Evolutionary conservation across 1,140 invertebrate genomes (phyloP).

Genomic region (Phocides pigmalion): DNA sequence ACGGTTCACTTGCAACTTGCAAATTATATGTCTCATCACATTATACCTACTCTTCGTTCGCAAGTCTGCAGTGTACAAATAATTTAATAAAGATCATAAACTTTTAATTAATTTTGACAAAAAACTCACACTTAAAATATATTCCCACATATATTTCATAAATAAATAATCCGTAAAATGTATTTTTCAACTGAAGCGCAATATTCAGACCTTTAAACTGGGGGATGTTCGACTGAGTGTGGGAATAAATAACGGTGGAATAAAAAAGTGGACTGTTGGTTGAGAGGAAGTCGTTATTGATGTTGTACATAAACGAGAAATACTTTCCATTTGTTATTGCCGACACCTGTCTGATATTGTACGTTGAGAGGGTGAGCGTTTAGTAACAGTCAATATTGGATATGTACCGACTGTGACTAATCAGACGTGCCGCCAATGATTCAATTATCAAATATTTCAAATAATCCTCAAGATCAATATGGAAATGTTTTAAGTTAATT

Average conservation of each 20-base stretch:
- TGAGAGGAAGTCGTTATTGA: slow-evolving; percentile 40
- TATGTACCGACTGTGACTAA: not conserved
- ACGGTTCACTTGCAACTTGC: too few species aligned
- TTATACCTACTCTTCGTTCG: too few species aligned
- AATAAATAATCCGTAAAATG: slow-evolving; percentile 1
- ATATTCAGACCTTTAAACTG: slow-evolving; percentile 14
- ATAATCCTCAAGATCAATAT: too few species aligned
- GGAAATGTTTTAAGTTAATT: too few species aligned
- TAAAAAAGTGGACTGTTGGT: slow-evolving; percentile 30
- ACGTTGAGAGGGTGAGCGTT: slow-evolving; percentile 4
- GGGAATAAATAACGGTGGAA: slow-evolving; percentile 20
- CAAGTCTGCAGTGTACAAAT: too few species aligned
- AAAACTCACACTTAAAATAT: too few species aligned
- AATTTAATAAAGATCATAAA: not conserved
- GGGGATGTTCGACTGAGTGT: slow-evolving; percentile 13
- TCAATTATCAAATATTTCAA: too few species aligned
- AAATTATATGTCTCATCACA: too few species aligned
- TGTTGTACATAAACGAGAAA: slow-evolving; percentile 45
- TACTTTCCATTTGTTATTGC: slow-evolving; percentile 44
- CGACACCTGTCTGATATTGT: slow-evolving; percentile 32
- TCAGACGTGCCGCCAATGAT: too few species aligned
- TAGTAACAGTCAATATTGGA: not conserved
- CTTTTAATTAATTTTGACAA: too few species aligned
- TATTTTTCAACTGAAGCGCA: not conserved
- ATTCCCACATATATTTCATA: too few species aligned